Base-by-base conservation (phyloP, 2,888 invertebrate genomes). In the Muschampia plurimacula region DNA sequence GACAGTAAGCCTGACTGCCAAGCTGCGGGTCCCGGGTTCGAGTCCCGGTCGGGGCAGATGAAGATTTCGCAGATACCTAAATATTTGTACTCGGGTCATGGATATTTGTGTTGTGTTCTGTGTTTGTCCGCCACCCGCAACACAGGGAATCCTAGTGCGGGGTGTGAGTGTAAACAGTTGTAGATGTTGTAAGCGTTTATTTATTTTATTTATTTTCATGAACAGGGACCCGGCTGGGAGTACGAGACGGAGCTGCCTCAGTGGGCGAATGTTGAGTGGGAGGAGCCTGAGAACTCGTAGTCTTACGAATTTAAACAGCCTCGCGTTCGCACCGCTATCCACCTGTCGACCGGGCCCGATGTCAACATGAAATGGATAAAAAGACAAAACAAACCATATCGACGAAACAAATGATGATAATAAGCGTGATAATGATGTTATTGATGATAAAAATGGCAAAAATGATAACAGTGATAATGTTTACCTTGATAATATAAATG, bases 151-250 rank as follows among this genome's bases (percentile, higher is more conserved):
- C 22, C 22, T 22, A 22, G 22, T 22, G 22, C 22, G 22, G 22
- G 22, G 22, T 22, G 22, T 22, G 22, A 22, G 22, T 22, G 22
- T 22, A 22, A 22, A 22, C 22, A 22, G 22, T 22, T 22, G 22
- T 22, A 22, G 22, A 22, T 22, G 22, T 22, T 22, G 22, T 22
- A 22, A 22, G 22, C 22, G 22, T 22, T 22, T 22, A 9, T 66
- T 49, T n/a, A 57, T 22, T 9, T 9, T 46, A 9, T 1, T n/a
- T n/a, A 7, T 63, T 55, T 59, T 65, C 3, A 10, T 67, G 2
- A 44, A 1, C 91, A 98, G 98, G 99, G 99, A 46, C 98, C 98
- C 72, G 98, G 97, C 65, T 99, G 99, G 99, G 97, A 97, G 84
- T 99, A 98, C 90, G 97, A 98, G 91, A 98, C 98, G 1, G 97